Percentiles rank a stretch among this genome's conserved stretches.
Conservation (phyloP, 2,113 vertebrate genomes). For the Chaetodon auriga region DNA sequence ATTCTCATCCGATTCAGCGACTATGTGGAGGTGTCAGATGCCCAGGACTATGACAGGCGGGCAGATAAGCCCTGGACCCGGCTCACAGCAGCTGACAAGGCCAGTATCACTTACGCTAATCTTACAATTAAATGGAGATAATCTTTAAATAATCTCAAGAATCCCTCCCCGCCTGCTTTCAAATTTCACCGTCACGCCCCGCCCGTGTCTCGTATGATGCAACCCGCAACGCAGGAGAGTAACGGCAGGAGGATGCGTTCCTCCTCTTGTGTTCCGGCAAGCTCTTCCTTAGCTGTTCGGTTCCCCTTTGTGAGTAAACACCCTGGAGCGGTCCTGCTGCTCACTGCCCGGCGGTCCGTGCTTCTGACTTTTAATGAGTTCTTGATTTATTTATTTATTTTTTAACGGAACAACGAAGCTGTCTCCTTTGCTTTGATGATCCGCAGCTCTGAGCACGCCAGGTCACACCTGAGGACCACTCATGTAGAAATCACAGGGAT, state of each 20-base stretch:
- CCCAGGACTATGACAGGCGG: conserved; percentile 96
- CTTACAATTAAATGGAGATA: conserved; percentile 8
- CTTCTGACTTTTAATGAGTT: conserved; percentile 69
- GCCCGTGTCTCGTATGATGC: conserved; percentile 5
- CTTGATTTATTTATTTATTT: conserved; percentile 13
- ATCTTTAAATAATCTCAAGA: conserved; percentile 23
- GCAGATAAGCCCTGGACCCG: conserved; percentile 98
- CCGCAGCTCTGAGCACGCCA: conserved; percentile 18
- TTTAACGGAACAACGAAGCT: neutral
- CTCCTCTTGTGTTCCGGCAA: conserved; percentile 31
- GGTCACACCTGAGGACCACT: conserved; percentile 69
- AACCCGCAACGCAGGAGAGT: neutral
- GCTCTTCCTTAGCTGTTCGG: conserved; percentile 56
- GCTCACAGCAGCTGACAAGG: conserved; percentile 98
- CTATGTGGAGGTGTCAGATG: conserved; percentile 97
- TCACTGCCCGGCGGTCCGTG: conserved; percentile 27
- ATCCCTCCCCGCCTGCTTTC: conserved; percentile 2
- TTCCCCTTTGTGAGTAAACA: conserved; percentile 41
- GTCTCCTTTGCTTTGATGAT: conserved; percentile 19
- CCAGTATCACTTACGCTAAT: conserved; percentile 67
- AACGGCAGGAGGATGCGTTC: conserved; percentile 20
- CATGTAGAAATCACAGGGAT: conserved; percentile 56
- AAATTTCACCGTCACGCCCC: conserved; percentile 1
- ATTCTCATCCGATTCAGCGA: conserved; percentile 98
- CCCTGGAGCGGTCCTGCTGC: conserved; percentile 53